Conservation (phyloP, 2,888 invertebrate genomes). For the Diarsia mendica region DNA sequence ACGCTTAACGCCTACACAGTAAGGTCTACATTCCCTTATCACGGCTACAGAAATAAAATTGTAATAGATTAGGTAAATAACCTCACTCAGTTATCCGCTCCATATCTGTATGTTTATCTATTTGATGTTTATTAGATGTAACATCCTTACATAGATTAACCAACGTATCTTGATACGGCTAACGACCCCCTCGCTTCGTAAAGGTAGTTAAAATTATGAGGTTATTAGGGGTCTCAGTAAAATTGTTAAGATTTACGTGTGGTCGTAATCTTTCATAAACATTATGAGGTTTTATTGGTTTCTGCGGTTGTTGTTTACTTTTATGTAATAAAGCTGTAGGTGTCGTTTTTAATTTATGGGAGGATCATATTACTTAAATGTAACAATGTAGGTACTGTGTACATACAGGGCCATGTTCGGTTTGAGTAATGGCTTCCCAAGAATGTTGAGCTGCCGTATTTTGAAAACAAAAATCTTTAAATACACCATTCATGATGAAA, state of each 20-base stretch:
- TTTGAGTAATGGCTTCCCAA: conserved; percentile 32
- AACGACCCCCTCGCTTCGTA: conserved; percentile 27
- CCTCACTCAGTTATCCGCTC: conserved; percentile 70
- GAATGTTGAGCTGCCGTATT: conserved; percentile 16
- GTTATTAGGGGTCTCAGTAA: conserved; percentile 58
- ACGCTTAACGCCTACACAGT: conserved; percentile 53
- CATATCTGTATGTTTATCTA: conserved; percentile 76
- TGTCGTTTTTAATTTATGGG: conserved; percentile 61
- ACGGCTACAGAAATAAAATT: conserved; percentile 51
- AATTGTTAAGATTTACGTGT: conserved; percentile 58
- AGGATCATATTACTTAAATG: conserved; percentile 55
- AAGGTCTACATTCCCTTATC: conserved; percentile 62
- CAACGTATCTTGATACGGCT: conserved; percentile 54
- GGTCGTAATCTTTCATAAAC: conserved; percentile 67
- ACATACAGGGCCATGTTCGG: conserved; percentile 10
- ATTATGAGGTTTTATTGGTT: conserved; percentile 64
- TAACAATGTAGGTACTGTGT: conserved; percentile 35
- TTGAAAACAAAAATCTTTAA: conserved; percentile 11
- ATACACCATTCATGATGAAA: conserved; percentile 3
- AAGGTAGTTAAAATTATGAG: conserved; percentile 41
- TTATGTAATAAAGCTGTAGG: conserved; percentile 58
- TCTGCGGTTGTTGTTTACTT: conserved; percentile 50
- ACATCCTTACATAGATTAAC: conserved; percentile 70
- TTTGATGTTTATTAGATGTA: conserved; percentile 74
- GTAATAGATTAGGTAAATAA: conserved; percentile 73